These are phyloP conservation scores for Pseudachorutes palmiensis DNA, from an alignment of 1,140 invertebrate genomes.

Conservation along the genomic window DNA sequence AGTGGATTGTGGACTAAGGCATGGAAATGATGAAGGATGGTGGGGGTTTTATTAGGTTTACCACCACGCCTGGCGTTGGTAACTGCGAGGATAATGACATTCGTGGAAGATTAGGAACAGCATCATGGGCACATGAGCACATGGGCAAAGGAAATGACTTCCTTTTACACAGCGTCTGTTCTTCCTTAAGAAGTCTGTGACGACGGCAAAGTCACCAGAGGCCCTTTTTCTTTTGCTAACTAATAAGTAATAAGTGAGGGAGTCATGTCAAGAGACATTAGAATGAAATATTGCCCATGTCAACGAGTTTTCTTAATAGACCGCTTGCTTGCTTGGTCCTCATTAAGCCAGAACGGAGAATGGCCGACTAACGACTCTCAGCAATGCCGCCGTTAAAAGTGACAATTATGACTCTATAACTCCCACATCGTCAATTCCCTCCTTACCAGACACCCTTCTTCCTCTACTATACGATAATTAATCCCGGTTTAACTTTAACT, in stretches of 20 bases:
- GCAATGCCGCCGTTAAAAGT: neutral
- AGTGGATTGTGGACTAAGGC: no score
- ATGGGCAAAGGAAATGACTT: no score
- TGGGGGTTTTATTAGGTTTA: no score
- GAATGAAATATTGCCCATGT: slow-evolving; percentile 30
- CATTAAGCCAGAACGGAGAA: neutral
- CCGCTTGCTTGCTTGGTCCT: slow-evolving; percentile 14
- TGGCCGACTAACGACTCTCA: neutral
- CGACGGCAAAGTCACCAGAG: neutral
- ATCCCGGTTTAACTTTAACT: neutral
- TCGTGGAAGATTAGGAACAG: neutral
- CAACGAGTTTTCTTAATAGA: slow-evolving; percentile 28
- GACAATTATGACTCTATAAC: neutral
- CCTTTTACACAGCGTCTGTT: slow-evolving; percentile 1
- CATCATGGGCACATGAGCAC: neutral
- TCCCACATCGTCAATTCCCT: slow-evolving; percentile 5
- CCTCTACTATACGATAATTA: neutral
- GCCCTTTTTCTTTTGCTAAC: neutral
- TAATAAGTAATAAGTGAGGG: neutral
- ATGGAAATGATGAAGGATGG: no score
- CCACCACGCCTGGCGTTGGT: no score
- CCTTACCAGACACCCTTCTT: neutral
- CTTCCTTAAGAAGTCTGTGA: neutral
- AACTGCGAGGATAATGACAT: no score
- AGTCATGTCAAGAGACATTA: slow-evolving; percentile 32